A percentile compares a stretch with the other conserved stretches of the same genome.
These are phyloP conservation scores for Capreolus pygargus DNA, from an alignment of 2,113 vertebrate genomes.

Conservation along the genomic window DNA sequence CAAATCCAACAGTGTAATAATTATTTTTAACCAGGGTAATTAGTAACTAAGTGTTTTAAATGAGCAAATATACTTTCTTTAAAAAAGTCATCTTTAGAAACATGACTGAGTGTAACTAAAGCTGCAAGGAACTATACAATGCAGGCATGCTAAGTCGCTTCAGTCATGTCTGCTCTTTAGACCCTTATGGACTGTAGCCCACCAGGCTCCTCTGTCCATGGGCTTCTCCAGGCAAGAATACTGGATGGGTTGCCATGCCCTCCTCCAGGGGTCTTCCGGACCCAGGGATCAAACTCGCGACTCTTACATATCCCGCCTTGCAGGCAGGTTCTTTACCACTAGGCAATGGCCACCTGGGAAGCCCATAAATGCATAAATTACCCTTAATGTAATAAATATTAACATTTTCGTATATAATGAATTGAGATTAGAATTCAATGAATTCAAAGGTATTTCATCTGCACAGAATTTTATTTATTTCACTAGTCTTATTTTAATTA, in stretches of 20 bases:
- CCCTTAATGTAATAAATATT: neutral
- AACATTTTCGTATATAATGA: neutral
- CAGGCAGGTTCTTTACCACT: neutral
- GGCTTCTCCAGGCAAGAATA: neutral
- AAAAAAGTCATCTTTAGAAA: neutral
- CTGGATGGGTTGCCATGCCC: neutral
- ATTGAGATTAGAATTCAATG: neutral
- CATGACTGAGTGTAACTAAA: neutral
- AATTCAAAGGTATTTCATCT: neutral
- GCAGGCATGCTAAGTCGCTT: rapidly evolving
- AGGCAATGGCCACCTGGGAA: neutral
- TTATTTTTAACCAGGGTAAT: neutral
- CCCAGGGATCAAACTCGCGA: neutral
- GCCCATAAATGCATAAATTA: neutral
- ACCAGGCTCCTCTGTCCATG: neutral
- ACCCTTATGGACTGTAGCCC: neutral
- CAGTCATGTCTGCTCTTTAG: neutral
- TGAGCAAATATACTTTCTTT: neutral
- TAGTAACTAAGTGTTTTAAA: neutral
- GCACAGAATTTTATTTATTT: neutral
- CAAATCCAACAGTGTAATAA: neutral
- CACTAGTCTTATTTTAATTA: neutral
- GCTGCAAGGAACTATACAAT: neutral
- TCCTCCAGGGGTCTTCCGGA: neutral
- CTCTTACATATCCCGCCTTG: neutral